Conservation (phyloP, 2,113 vertebrate species). For the Xenopus tropicalis region DNA sequence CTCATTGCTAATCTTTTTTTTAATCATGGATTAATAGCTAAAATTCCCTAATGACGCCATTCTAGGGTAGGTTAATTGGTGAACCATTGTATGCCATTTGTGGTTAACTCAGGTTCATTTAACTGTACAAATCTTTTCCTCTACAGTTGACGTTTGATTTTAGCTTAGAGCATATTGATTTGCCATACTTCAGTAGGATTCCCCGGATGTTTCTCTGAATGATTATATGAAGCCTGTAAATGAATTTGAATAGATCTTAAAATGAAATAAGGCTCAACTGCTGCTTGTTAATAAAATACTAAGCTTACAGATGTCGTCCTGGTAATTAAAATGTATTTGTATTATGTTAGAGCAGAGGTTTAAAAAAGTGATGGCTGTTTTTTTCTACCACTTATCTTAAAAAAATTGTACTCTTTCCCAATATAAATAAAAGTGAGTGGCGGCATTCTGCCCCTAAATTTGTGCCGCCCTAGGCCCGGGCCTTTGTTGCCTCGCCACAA, state of each 20-base stretch:
- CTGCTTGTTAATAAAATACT: background rate
- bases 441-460: too few species aligned
- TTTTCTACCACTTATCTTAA: too few species aligned
- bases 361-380: too few species aligned
- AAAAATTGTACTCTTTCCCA: too few species aligned
- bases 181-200: conserved; percentile 18
- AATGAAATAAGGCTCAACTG: conserved; percentile 23
- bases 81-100: background rate
- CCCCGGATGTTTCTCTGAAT: conserved; percentile 3
- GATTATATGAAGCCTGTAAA: conserved; percentile 11
- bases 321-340: too few species aligned
- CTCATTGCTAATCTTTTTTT: background rate
- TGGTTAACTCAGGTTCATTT: conserved; percentile 10
- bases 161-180: conserved; percentile 29
- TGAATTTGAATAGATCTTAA: conserved; percentile 26
- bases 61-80: background rate
- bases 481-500: too few species aligned
- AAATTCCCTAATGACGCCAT: background rate
- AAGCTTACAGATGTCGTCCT: background rate
- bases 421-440: too few species aligned
- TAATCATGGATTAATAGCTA: conserved; percentile 16
- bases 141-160: conserved; percentile 14
- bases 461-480: too few species aligned
- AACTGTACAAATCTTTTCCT: conserved; percentile 14
- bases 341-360: too few species aligned